Base-by-base conservation (phyloP, 2,113 vertebrate genomes). In the Oreochromis spilurus region DNA sequence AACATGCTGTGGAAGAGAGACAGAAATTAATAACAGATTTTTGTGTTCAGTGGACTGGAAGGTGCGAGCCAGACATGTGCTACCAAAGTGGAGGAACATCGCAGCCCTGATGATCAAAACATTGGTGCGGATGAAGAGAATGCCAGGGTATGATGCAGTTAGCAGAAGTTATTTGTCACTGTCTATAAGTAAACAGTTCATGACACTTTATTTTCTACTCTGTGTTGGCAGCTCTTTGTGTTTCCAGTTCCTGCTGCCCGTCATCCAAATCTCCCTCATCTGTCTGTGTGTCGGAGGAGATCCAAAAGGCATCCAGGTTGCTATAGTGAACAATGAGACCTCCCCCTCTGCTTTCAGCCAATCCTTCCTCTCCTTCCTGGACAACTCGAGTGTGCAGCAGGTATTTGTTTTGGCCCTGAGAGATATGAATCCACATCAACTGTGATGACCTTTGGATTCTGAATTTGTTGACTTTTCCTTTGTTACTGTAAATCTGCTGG, bases 171-270 rank as follows among this genome's bases (percentile, higher is more conserved):
- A 4, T 77, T 52, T 52, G 70, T 29, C 24, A 50, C 26, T 1
- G 16, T 43, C 10, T 29, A 21, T 19, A 57, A 29, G 38, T 7
- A 17, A 24, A 7, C 5, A n/a, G 2, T 38, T 87, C 9, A n/a
- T 70, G 9, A 75, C 52, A 24, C 52, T 19, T 21, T 3, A 10
- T n/a, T 5, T 2, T 53, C 26, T 79, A 78, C 29, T 58, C n/a
- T 79, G 52, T 29, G 14, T 29, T 58, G 7, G 11, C 91, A 97
- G 97, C 67, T 96, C 96, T 4, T 40, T 97, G 88, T 96, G 95
- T 90, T 97, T 97, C 93, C 96, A 97, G 96, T 97, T 97, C 94
- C 31, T 97, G 58, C 92, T 97, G 90, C 96, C 97, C 1, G 96
- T 96, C 82, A 96, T 97, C 94, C 96, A 97, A 94, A 94, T 97